These are phyloP conservation scores for Takifugu bimaculatus DNA, from an alignment of 2,113 vertebrate species.

Conservation along the genomic window DNA sequence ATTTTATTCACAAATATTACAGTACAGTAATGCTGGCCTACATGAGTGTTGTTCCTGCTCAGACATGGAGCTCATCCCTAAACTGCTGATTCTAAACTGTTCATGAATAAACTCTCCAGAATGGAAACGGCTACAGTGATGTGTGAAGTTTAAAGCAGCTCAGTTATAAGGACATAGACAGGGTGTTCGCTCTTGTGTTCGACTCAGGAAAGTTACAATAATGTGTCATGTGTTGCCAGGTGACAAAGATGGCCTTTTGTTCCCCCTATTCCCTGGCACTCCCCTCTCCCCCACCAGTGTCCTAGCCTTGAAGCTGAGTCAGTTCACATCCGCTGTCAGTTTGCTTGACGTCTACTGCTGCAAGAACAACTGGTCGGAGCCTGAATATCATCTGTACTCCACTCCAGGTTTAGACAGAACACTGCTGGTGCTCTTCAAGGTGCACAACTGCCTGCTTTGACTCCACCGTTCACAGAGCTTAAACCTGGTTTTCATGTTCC, in stretches of 20 bases:
- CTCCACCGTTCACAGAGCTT: neutral
- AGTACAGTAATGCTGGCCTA: too few relatives aligned
- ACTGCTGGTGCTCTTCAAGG: slow-evolving; percentile 60
- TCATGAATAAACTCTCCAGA: too few relatives aligned
- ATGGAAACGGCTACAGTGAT: too few relatives aligned
- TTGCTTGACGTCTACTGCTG: slow-evolving; percentile 89
- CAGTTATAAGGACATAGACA: too few relatives aligned
- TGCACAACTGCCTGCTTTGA: slow-evolving; percentile 2
- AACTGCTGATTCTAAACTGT: too few relatives aligned
- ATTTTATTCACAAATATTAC: too few relatives aligned
- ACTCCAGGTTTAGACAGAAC: slow-evolving; percentile 67
- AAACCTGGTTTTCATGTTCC: too few relatives aligned
- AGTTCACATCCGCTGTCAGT: slow-evolving; percentile 85
- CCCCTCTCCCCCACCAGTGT: slow-evolving; percentile 82
- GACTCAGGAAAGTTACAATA: neutral
- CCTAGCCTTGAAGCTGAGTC: slow-evolving; percentile 81
- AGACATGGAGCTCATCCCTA: too few relatives aligned
- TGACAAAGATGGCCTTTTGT: slow-evolving; percentile 74
- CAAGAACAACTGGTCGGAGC: slow-evolving; percentile 84
- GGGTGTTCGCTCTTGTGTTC: neutral
- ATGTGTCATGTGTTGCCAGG: slow-evolving; percentile 19
- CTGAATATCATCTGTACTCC: slow-evolving; percentile 90
- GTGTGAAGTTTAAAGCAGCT: too few relatives aligned
- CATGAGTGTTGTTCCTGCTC: too few relatives aligned
- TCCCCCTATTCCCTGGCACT: slow-evolving; percentile 80